A percentile compares a stretch with the other conserved stretches of the same genome.
phyloP scores from a whole-genome alignment of 92 coral and sea anemone species.

The Porites divaricata region DNA sequence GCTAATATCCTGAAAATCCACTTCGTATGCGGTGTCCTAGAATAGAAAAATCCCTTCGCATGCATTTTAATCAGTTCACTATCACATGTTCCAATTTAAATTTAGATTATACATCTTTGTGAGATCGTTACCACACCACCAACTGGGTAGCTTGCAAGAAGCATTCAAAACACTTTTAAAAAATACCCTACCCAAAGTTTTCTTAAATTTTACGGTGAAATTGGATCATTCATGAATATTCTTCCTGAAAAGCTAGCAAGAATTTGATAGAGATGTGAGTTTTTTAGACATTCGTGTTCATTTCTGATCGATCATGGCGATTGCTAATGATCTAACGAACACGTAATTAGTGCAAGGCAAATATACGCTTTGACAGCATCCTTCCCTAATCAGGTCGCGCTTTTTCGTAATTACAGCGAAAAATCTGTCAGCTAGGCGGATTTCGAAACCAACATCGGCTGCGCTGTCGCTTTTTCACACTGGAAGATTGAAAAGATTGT shows the following conservation, averaged over 20 bases:
- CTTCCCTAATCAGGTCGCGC: slow-evolving; percentile 21
- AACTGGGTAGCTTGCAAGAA: not conserved
- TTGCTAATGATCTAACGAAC: slow-evolving; percentile 32
- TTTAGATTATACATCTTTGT: not conserved
- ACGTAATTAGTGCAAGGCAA: slow-evolving; percentile 36
- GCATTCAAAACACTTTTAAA: no score
- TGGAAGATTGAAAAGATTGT: not conserved
- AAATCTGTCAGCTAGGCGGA: not conserved
- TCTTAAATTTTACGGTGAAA: not conserved
- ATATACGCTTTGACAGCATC: slow-evolving; percentile 21
- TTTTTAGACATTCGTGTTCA: slow-evolving; percentile 1
- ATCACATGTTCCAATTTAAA: not conserved
- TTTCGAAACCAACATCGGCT: not conserved
- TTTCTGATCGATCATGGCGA: slow-evolving; percentile 33
- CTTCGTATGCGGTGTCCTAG: not conserved
- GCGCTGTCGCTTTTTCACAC: not conserved
- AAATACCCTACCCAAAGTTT: not conserved
- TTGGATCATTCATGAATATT: not conserved
- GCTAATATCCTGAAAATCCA: no score
- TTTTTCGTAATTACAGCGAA: slow-evolving; percentile 19
- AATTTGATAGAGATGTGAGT: not conserved
- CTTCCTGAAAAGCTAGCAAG: slow-evolving; percentile 3
- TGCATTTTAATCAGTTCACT: not conserved
- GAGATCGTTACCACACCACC: not conserved
- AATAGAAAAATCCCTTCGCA: not conserved